Conservation (phyloP, 2,888 invertebrate species). For the Fissipunctia ypsillon region DNA sequence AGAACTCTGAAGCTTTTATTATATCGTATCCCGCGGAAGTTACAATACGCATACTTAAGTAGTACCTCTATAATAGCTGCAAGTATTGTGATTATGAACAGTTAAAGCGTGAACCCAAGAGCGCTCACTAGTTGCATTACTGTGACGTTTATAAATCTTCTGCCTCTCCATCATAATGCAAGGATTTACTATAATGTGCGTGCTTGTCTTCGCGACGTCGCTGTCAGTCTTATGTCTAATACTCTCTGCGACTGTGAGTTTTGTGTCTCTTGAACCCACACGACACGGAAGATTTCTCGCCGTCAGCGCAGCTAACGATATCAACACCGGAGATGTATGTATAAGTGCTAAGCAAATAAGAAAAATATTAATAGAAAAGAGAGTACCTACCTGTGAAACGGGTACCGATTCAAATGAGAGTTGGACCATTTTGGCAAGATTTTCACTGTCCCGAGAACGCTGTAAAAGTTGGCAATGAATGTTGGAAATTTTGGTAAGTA, state of each 20-base stretch:
- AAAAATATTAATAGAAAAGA: conserved; percentile 1
- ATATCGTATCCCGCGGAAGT: background rate
- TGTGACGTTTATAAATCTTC: background rate
- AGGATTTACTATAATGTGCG: background rate
- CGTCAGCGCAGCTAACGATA: background rate
- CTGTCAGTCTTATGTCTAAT: conserved; percentile 12
- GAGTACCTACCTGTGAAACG: background rate
- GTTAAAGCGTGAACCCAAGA: background rate
- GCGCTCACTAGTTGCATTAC: background rate
- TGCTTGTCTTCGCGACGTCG: background rate
- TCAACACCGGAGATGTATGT: too few species aligned
- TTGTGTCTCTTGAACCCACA: background rate
- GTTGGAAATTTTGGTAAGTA: conserved; percentile 13
- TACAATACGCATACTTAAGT: background rate
- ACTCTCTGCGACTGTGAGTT: background rate
- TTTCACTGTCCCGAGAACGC: background rate
- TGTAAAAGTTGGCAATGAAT: background rate
- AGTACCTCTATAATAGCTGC: background rate
- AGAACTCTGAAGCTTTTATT: too few species aligned
- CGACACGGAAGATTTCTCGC: conserved; percentile 4
- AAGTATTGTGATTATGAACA: background rate
- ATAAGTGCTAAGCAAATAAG: background rate
- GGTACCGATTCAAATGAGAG: background rate
- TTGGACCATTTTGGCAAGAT: conserved; percentile 27
- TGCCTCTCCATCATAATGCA: background rate